Evolutionary conservation across 2,888 invertebrate genomes (phyloP), one percentile per base, ranked within the genome.

Genomic region (Xestia sexstrigata): DNA sequence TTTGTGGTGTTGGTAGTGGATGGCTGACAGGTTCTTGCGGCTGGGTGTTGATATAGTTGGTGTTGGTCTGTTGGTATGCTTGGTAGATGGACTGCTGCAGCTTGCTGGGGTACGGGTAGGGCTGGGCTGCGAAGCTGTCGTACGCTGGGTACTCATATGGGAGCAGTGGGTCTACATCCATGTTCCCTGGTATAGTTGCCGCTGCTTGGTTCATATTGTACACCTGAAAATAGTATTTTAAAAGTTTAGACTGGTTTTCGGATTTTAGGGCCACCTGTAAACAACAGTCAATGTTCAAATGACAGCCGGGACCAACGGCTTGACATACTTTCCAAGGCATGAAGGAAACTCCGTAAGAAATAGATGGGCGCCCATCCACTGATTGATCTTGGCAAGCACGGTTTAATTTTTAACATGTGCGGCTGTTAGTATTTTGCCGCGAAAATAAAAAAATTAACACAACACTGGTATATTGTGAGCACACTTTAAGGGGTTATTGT

Each of bases 161-260:
- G 74, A 93, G 93, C 4, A 96, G 85, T 0, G 96, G 96, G 58
- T 96, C 96, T 1, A 94, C 70, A 6, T 95, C 95, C 62, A 91
- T 82, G 30, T 58, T 72, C 6, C 35, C 63, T 8, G 72, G 68
- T n/a, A 68, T 6, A 17, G 66, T 9, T 0, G 74, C 35, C 6
- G 86, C 78, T 49, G 90, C 79, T 35, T 90, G 89, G 52, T 92
- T 93, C 93, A 93, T 94, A 81, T 86, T 92, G 67, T 6, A 8
- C 8, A 23, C 26, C 82, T 83, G 66, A 7, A 73, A 83, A 47
- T 0, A 15, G 0, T 15, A 6, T 26, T 42, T 15, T 3, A 13
- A 20, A 42, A 30, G 7, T 49, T 49, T 6, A 49, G 49, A 49
- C 49, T 20, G 20, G 49, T 49, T 49, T 49, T 20, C 49, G 8